Base-by-base conservation (phyloP, 1,140 invertebrate genomes). In the Brachionus calyciflorus region DNA sequence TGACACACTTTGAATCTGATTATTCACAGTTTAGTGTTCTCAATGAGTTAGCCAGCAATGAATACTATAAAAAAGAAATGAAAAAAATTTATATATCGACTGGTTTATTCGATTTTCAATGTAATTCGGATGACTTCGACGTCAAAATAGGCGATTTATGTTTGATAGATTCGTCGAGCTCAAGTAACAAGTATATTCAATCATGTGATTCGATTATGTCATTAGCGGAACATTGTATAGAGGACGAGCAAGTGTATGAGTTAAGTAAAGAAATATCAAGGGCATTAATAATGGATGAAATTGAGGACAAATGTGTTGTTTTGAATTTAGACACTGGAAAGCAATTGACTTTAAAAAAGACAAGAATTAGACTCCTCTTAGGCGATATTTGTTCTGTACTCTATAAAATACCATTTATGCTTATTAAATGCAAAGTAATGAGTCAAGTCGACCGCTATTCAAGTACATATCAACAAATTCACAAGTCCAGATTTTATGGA, bases 241-340 rank as follows among this genome's bases (percentile, higher is more conserved):
- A 73, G 12, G 44, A 51, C 2, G 69, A 73, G 1, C 40, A 17
- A 19, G 28, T 6, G 28, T 19, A 51, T 19, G 69, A 51, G 0
- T 30, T 10, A 0, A 24, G 5, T 0, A 3, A 19, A 24, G 40
- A 65, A 19, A 65, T 65, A 28, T 26, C 12, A 17, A 21, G 69
- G 5, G 69, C 46, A 0, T 17, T 73, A 12, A 30, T 73, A 3
- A 9, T 73, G 3, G 69, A 73, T 19, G 28, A 49, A 40, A 17
- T 19, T 21, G 51, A 73, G 19, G 44, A 51, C 1, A 49, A 55
- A 37, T 73, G 69, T 55, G 46, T 73, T 9, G 46, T 51, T 26
- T 30, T 51, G 1, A 73, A 51, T 51, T 19, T 51, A 33, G 69
- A 73, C 69, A 51, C 44, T 49, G 69, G 69, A 21, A 73, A 73